Percentiles rank a stretch among this genome's conserved stretches.
phyloP scores from a whole-genome alignment of 2,888 invertebrate species.

The Dolomedes plantarius region DNA sequence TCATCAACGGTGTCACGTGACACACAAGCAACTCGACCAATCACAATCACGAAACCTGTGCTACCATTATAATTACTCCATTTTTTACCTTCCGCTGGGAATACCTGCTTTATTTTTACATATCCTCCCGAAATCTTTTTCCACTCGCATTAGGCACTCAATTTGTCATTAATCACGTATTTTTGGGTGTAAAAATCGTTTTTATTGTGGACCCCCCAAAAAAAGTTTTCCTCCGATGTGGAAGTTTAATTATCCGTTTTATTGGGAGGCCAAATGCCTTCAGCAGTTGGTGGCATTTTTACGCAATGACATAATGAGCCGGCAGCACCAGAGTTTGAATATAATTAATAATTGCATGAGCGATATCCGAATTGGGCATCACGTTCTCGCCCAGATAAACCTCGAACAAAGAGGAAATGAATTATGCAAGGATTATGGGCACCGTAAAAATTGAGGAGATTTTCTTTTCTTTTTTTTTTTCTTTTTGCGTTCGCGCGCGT shows the following conservation, averaged over 20 bases:
- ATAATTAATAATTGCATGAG: conserved; percentile 3
- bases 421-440: neutral
- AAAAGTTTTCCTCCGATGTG: conserved; percentile 22
- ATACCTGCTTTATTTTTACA: conserved; percentile 37
- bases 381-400: neutral
- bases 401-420: neutral
- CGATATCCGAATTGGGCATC: neutral
- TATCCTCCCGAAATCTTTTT: conserved; percentile 32
- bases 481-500: too few relatives aligned
- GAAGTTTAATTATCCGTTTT: conserved; percentile 67
- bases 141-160: conserved; percentile 40
- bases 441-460: neutral
- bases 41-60: conserved; percentile 60
- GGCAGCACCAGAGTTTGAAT: neutral
- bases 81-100: conserved; percentile 27
- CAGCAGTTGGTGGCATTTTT: conserved; percentile 14
- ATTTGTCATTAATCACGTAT: conserved; percentile 66
- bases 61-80: conserved; percentile 61
- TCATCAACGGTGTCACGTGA: conserved; percentile 7
- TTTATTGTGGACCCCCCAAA: conserved; percentile 6
- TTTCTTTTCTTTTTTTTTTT: too few relatives aligned
- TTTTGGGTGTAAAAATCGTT: conserved; percentile 58
- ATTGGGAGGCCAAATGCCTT: conserved; percentile 23
- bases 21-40: conserved; percentile 54
- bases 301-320: neutral